These are phyloP conservation scores for Buphagus erythrorhynchus DNA, from an alignment of 2,797 vertebrate species.

Conservation along the genomic window DNA sequence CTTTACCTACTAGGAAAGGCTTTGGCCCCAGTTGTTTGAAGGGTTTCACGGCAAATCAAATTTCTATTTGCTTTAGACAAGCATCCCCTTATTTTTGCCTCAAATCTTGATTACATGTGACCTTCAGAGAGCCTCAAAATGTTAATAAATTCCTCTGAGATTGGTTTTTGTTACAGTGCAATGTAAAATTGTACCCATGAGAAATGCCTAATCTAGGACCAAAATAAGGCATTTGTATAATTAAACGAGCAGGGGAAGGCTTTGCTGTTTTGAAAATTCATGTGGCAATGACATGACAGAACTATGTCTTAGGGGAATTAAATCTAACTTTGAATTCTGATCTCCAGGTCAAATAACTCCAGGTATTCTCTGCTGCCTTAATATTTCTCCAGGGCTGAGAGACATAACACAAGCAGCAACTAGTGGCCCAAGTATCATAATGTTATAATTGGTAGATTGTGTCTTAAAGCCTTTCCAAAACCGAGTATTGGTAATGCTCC, in stretches of 20 bases:
- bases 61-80: background rate
- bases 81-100: background rate
- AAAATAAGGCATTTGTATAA: background rate
- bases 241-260: background rate
- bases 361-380: background rate
- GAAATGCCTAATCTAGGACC: background rate
- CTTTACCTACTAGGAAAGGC: background rate
- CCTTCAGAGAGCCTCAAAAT: background rate
- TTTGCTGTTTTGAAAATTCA: background rate
- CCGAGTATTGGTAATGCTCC: background rate
- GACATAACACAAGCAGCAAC: background rate
- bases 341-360: background rate
- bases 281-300: background rate
- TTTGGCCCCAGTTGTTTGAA: background rate
- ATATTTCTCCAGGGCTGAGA: background rate
- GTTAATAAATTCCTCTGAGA: slow-evolving; percentile 8
- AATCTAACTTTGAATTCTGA: background rate
- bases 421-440: background rate
- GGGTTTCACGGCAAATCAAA: background rate
- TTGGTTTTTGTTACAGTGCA: background rate
- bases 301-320: background rate
- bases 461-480: background rate
- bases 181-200: background rate
- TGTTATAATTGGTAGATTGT: background rate
- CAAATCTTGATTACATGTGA: background rate